Conservation (phyloP, 2,888 invertebrate species). For the Dynastes tityus region DNA sequence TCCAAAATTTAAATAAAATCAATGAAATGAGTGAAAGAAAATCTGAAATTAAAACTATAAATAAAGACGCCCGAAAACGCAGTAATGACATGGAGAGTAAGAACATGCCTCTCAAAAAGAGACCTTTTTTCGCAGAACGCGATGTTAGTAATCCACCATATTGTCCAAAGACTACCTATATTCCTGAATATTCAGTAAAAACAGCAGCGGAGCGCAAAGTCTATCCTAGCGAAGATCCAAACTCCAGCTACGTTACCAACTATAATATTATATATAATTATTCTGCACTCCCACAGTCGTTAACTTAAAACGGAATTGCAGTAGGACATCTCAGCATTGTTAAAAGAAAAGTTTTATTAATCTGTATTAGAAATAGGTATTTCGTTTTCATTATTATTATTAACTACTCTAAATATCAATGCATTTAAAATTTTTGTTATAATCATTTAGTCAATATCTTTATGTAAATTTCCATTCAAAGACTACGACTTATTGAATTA, state of each 20-base stretch:
- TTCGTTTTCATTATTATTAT: neutral
- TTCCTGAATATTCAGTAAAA: slow-evolving; percentile 63
- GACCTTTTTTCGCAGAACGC: slow-evolving; percentile 56
- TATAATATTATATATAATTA: slow-evolving; percentile 62
- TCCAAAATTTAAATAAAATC: slow-evolving; percentile 36
- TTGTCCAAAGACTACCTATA: slow-evolving; percentile 67
- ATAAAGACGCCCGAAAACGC: slow-evolving; percentile 33
- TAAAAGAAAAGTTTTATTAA: slow-evolving; percentile 16
- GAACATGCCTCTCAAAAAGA: slow-evolving; percentile 65
- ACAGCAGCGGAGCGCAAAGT: slow-evolving; percentile 67
- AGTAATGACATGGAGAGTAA: neutral
- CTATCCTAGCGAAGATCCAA: no score
- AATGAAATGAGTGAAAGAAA: slow-evolving; percentile 24
- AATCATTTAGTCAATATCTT: slow-evolving; percentile 22
- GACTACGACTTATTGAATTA: slow-evolving; percentile 39
- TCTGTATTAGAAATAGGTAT: neutral
- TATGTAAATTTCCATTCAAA: slow-evolving; percentile 24
- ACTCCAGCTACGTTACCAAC: slow-evolving; percentile 54
- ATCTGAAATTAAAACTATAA: slow-evolving; percentile 9
- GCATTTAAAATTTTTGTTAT: slow-evolving; percentile 1
- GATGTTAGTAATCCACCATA: slow-evolving; percentile 66
- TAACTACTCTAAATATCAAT: neutral
- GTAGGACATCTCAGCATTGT: neutral
- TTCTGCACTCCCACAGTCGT: slow-evolving; percentile 28
- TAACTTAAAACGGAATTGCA: neutral